Percentiles rank a stretch among this genome's conserved stretches.
These are phyloP conservation scores for Bruchidius siliquastri DNA, from an alignment of 2,888 invertebrate species.

Conservation along the genomic window DNA sequence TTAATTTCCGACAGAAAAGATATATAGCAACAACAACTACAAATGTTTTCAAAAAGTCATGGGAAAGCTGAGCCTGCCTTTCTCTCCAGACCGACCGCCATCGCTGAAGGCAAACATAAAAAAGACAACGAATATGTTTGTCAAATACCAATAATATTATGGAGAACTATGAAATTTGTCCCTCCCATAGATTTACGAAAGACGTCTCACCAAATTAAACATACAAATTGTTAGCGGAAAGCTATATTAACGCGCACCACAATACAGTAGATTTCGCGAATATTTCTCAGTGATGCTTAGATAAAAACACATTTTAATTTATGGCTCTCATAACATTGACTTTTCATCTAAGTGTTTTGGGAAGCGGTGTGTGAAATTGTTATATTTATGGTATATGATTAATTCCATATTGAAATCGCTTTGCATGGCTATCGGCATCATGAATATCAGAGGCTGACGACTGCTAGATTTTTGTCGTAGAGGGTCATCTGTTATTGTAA, in stretches of 20 bases:
- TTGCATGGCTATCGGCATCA: too few species aligned
- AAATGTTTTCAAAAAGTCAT: too few species aligned
- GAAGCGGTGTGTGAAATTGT: not conserved
- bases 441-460: too few species aligned
- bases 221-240: not conserved
- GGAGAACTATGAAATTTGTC: not conserved
- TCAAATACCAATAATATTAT: not conserved
- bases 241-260: not conserved
- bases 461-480: too few species aligned
- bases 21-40: too few species aligned
- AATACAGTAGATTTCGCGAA: not conserved
- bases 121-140: not conserved
- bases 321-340: not conserved
- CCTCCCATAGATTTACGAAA: not conserved
- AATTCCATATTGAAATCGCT: not conserved
- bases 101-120: not conserved
- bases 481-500: too few species aligned
- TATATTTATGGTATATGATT: not conserved
- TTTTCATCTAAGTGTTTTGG: not conserved
- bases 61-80: too few species aligned
- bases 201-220: not conserved
- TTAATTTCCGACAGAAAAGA: too few species aligned
- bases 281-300: not conserved
- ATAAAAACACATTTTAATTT: not conserved
- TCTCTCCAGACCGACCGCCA: too few species aligned